Base-by-base conservation (phyloP, 2,113 vertebrate genomes). In the Notechis scutatus region DNA sequence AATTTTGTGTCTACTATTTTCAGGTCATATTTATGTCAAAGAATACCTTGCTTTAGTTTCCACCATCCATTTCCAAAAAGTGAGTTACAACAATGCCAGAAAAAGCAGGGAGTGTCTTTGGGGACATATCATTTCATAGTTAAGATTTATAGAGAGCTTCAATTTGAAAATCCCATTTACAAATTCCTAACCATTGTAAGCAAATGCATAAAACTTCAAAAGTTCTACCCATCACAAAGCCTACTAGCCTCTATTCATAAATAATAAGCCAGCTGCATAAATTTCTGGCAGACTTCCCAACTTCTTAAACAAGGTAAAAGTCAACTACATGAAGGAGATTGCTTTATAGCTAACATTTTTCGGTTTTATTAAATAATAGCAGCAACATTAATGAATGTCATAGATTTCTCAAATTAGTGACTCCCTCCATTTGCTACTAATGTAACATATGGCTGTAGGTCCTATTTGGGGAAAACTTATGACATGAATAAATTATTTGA, bases 271-370 rank as follows among this genome's bases (percentile, higher is more conserved):
- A 90, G 6, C 15, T 69, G 45, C 42, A 61, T 64, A 56, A n/a
- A 88, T 56, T 55, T 88, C 52, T 39, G 54, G 87, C n/a, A 55
- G 11, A 57, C n/a, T 42, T 57, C 52, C 55, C 10, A 54, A 64
- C 24, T 42, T 90, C 10, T 45, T 26, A 47, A 26, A 64, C 29
- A 24, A 26, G 12, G 20, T 61, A 64, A n/a, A 90, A 29, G 23
- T 69, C 89, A 69, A 1, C 1, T 39, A 56, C 7, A 39, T 26
- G 47, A 90, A 57, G 61, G 45, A 69, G 42, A n/a, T n/a, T 90
- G 1, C 14, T 95, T 95, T 97, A 96, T 74, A 96, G 85, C 1
- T 96, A 90, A 90, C 96, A 95, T 92, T 26, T 64, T 90, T 47
- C 7, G 3, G 0, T 64, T 74, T 39, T 34, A 50, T 74, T 64